Base-by-base conservation (phyloP, 1,140 invertebrate genomes). In the Aphis craccivora region DNA sequence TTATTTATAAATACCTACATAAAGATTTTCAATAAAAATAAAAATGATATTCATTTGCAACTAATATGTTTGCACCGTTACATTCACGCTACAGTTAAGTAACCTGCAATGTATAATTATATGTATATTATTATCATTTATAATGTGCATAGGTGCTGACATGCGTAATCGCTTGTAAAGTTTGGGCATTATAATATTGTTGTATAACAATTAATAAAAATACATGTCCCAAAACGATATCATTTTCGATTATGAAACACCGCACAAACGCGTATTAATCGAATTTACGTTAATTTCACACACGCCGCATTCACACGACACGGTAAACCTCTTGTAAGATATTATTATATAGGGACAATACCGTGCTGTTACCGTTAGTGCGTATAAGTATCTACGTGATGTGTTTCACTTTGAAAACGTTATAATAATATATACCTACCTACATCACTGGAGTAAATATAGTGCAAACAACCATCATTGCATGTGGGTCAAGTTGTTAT, bases 401-500 rank as follows among this genome's bases (percentile, higher is more conserved):
- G 43, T 87, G 84, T 87, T 90, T 90, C 43, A 40, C 9, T 60
- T 60, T 30, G 23, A 40, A 90, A 90, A 90, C 53, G 37, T 43
- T 18, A 67, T 30, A 60, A 30, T 60, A 60, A n/a, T n/a, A n/a
- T n/a, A n/a, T n/a, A n/a, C n/a, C n/a, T 60, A 60, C 55, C 25
- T 30, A 30, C 30, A 9, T 14, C 30, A 9, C 48, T 67, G 30
- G 25, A 67, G 30, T 67, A 14, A 25, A 14, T n/a, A 67, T 8
- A n/a, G 30, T n/a, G 30, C 11, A n/a, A 11, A 11, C 30, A 1
- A 30, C 60, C 60, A 14, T 67, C 60, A n/a, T 67, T 14, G 30
- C 40, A 91, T 91, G 43, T 89, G 55, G 60, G 90, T 76, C 60
- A 76, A 91, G 25, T 45, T 76, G 30, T 40, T 91, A 67, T 43